These are phyloP conservation scores for Zosterops lateralis DNA, from an alignment of 2,113 vertebrate genomes.

Conservation along the genomic window DNA sequence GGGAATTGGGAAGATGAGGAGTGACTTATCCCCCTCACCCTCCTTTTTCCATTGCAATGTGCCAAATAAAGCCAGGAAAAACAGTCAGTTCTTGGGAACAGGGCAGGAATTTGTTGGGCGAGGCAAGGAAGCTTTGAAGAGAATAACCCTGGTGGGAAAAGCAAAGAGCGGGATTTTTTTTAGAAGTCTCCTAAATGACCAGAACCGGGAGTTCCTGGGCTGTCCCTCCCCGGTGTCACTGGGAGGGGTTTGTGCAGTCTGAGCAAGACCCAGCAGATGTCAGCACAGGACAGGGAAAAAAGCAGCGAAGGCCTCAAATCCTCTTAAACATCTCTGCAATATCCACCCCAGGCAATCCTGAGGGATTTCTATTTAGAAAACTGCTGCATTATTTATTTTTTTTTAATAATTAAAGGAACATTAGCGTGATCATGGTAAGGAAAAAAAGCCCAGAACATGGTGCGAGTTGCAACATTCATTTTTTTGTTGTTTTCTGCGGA, in stretches of 20 bases:
- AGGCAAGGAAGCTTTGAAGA: not conserved
- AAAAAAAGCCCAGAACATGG: not conserved
- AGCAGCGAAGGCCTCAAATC: not conserved
- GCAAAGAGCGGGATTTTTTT: not conserved
- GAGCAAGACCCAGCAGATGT: conserved; percentile 34
- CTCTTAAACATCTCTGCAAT: not conserved
- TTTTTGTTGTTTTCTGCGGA: not conserved
- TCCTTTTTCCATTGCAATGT: no score
- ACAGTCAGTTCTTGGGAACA: not conserved
- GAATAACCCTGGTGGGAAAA: not conserved
- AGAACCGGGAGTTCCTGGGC: not conserved
- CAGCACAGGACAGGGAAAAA: conserved; percentile 16
- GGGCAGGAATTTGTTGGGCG: not conserved
- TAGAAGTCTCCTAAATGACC: not conserved
- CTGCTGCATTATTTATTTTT: not conserved
- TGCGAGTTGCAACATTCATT: not conserved
- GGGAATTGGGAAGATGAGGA: not conserved
- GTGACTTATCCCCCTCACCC: not conserved
- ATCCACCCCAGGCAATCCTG: not conserved
- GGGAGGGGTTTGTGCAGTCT: not conserved
- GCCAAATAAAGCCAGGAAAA: not conserved
- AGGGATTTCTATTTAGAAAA: not conserved
- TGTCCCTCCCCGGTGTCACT: rapidly evolving
- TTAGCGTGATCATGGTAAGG: not conserved
- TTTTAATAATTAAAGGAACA: not conserved